Evolutionary conservation across 2,113 vertebrate species (phyloP).

Genomic region (Xenopus laevis): DNA sequence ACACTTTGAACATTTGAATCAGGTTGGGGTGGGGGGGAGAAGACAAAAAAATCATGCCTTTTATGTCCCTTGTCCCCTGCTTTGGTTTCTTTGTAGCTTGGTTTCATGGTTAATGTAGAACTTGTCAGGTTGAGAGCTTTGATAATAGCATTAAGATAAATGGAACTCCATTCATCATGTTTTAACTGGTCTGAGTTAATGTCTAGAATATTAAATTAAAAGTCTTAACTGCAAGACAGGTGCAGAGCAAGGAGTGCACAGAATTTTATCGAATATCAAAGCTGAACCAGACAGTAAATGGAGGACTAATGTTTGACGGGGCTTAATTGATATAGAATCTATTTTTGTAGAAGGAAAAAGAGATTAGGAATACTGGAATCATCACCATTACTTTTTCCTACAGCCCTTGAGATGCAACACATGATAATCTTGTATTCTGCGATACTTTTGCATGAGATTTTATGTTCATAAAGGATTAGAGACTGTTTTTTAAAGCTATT

Average conservation of each 20-base stretch:
- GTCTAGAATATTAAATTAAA: conserved; percentile 47
- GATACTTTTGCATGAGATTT: too few relatives aligned
- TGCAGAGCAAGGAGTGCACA: conserved; percentile 28
- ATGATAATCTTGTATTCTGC: conserved; percentile 8
- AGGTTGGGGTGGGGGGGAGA: conserved; percentile 2
- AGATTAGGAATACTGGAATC: conserved; percentile 35
- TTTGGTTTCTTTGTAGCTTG: conserved; percentile 28
- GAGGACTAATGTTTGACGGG: conserved; percentile 9
- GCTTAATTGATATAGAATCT: conserved; percentile 43
- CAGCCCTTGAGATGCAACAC: conserved; percentile 9
- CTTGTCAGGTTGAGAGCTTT: conserved; percentile 44
- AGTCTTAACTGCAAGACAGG: conserved; percentile 38
- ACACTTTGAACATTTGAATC: conserved; percentile 4
- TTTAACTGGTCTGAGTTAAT: conserved; percentile 44
- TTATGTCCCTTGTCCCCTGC: conserved; percentile 16
- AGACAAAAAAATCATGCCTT: conserved; percentile 22
- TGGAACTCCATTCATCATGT: conserved; percentile 44
- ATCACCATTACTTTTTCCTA: conserved; percentile 24
- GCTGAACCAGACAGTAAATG: neutral
- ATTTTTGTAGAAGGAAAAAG: conserved; percentile 32
- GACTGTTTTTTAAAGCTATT: neutral
- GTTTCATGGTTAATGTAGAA: conserved; percentile 39
- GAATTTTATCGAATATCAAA: conserved; percentile 37
- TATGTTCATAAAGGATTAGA: too few relatives aligned
- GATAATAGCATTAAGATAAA: conserved; percentile 45